Base-by-base conservation (phyloP, 2,888 invertebrate species). In the Lithophane ornitopus region DNA sequence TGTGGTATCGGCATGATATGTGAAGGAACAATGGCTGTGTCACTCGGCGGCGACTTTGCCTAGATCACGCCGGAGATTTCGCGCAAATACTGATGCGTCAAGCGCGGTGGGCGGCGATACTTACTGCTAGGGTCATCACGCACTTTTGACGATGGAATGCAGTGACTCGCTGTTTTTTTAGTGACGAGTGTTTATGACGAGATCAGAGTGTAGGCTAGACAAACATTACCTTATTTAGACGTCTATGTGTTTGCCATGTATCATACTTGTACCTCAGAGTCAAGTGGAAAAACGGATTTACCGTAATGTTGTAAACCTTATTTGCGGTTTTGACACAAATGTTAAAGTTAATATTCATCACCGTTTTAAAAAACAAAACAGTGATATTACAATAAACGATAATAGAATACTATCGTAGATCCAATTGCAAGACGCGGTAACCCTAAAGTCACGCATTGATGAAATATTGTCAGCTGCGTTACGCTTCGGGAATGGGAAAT, bases 21-120 rank as follows among this genome's bases (percentile, higher is more conserved):
- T 80, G 72, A 59, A 39, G 73, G 74, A 80, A 89, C 88, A 84
- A 86, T 86, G 62, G 84, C 78, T 90, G 90, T 82, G 89, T 89
- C 89, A 90, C 80, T 49, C 65, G 78, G 86, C 89, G 88, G 89
- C 77, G 54, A 26, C 88, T 87, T 86, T 87, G 76, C 68, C 67
- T 76, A 87, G 90, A 90, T 89, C 85, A 69, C 22, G 75, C n/a
- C 41, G 70, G 59, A 84, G 89, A 90, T 87, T 87, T 88, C 87
- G 84, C 70, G 72, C 71, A 82, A 88, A 75, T 52, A 61, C 41
- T 73, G 82, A 85, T 88, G 88, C 89, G 88, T 88, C 89, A 88
- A 84, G 71, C 78, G 63, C 78, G 44, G 71, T 77, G 76, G 82
- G 86, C 67, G 80, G 83, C 52, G 70, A 70, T 77, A 1, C 75